Evolutionary conservation across 2,888 invertebrate genomes (phyloP).

Genomic region (Hanleya hanleyi): DNA sequence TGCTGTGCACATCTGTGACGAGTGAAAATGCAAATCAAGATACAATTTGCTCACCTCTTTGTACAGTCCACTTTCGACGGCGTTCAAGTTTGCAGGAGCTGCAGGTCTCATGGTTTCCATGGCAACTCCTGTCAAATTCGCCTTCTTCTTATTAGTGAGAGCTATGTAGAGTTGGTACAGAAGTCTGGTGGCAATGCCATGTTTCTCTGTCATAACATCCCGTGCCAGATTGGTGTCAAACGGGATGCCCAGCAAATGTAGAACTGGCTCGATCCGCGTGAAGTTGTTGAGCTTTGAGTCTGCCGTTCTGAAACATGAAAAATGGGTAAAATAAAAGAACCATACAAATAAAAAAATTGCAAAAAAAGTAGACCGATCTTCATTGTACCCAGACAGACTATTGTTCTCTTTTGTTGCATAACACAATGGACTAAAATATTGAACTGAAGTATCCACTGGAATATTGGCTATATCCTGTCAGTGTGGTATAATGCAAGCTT

Average conservation of each 20-base stretch:
- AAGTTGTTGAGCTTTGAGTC: conserved; percentile 73
- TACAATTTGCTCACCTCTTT: conserved; percentile 59
- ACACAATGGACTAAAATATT: too few relatives aligned
- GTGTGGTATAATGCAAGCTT: too few relatives aligned
- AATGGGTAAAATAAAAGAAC: too few relatives aligned
- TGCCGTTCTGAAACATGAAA: conserved; percentile 59
- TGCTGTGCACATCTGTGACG: too few relatives aligned
- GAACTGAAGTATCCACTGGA: too few relatives aligned
- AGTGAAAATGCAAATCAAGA: not conserved
- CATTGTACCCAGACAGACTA: too few relatives aligned
- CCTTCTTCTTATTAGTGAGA: conserved; percentile 71
- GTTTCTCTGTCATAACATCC: conserved; percentile 72
- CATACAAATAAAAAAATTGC: too few relatives aligned
- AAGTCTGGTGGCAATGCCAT: conserved; percentile 69
- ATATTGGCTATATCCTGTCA: too few relatives aligned
- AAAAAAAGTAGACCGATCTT: too few relatives aligned
- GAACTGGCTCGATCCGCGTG: conserved; percentile 69
- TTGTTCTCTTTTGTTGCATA: too few relatives aligned
- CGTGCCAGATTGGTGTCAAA: conserved; percentile 72
- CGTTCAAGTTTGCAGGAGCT: conserved; percentile 71
- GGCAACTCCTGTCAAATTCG: conserved; percentile 71
- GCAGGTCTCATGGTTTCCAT: conserved; percentile 73
- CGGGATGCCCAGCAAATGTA: conserved; percentile 70
- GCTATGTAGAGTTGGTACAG: conserved; percentile 73
- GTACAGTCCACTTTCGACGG: conserved; percentile 69